These are phyloP conservation scores for Papilio polytes DNA, from an alignment of 1,140 invertebrate genomes.

Conservation along the genomic window DNA sequence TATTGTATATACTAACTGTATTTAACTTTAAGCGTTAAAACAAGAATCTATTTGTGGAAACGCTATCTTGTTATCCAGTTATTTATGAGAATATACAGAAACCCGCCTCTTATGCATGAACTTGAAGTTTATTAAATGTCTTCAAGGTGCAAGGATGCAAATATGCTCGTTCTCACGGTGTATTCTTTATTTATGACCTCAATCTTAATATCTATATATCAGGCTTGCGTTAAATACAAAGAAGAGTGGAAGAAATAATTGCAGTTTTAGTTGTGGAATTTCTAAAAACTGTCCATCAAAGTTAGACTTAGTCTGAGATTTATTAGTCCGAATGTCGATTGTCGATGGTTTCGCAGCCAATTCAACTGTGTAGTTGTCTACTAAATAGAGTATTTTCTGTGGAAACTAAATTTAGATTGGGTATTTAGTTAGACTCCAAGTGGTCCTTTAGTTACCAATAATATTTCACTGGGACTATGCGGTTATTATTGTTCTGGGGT, in stretches of 20 bases:
- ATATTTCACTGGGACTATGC: not conserved
- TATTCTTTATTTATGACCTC: conserved; percentile 25
- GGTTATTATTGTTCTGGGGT: not conserved
- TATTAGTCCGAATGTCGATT: too few species aligned
- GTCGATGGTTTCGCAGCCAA: too few species aligned
- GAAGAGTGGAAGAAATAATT: not conserved
- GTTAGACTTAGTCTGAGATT: too few species aligned
- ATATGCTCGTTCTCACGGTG: conserved; percentile 12
- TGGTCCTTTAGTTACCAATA: not conserved
- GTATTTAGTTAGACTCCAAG: too few species aligned
- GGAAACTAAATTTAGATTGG: too few species aligned
- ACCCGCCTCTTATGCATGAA: conserved; percentile 26
- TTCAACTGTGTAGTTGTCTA: too few species aligned
- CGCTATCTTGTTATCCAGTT: conserved; percentile 24
- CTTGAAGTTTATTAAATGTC: conserved; percentile 31
- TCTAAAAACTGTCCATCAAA: not conserved
- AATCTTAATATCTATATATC: not conserved
- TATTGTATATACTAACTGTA: conserved; percentile 1
- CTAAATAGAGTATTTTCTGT: too few species aligned
- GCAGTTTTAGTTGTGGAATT: not conserved
- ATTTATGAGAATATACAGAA: conserved; percentile 28
- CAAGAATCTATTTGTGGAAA: conserved; percentile 24
- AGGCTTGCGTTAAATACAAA: not conserved
- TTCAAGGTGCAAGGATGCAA: conserved; percentile 26
- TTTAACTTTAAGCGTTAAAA: conserved; percentile 22